Conservation (phyloP, 1,140 invertebrate genomes). For the Drosophila prosaltans region DNA sequence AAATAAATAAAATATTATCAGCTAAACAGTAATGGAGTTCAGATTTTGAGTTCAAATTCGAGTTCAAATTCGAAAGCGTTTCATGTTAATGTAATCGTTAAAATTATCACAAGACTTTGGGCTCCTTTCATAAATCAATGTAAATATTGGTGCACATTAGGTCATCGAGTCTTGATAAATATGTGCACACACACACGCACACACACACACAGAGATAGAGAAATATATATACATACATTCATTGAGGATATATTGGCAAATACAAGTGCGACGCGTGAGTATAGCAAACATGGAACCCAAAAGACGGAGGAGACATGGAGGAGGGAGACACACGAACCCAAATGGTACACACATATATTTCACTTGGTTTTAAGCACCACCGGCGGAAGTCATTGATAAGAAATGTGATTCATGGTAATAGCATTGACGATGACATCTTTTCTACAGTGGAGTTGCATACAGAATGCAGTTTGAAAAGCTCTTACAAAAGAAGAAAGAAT, state of each 20-base stretch:
- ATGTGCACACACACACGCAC: slow-evolving; percentile 24
- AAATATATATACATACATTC: background rate
- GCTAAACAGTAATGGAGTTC: background rate
- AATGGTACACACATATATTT: slow-evolving; percentile 27
- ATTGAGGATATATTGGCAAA: slow-evolving; percentile 11
- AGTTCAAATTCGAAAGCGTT: slow-evolving; percentile 29
- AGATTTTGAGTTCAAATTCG: slow-evolving; percentile 11
- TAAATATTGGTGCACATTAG: slow-evolving; percentile 71
- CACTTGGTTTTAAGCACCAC: background rate
- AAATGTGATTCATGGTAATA: slow-evolving; percentile 55
- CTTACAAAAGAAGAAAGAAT: too few species aligned
- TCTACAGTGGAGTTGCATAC: too few species aligned
- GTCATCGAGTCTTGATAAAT: slow-evolving; percentile 64
- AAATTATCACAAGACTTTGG: slow-evolving; percentile 45
- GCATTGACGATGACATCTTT: slow-evolving; percentile 16
- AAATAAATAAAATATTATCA: slow-evolving; percentile 37
- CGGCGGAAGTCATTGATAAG: slow-evolving; percentile 54
- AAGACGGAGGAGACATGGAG: background rate
- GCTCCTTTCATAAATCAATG: slow-evolving; percentile 35
- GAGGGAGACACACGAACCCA: background rate
- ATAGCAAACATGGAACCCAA: slow-evolving; percentile 30
- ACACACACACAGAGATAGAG: background rate
- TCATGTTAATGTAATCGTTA: slow-evolving; percentile 43
- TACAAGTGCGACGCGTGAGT: slow-evolving; percentile 50
- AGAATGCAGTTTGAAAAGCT: too few species aligned